Base-by-base conservation (phyloP, 2,797 vertebrate species). In the Coccyzus lansbergi region DNA sequence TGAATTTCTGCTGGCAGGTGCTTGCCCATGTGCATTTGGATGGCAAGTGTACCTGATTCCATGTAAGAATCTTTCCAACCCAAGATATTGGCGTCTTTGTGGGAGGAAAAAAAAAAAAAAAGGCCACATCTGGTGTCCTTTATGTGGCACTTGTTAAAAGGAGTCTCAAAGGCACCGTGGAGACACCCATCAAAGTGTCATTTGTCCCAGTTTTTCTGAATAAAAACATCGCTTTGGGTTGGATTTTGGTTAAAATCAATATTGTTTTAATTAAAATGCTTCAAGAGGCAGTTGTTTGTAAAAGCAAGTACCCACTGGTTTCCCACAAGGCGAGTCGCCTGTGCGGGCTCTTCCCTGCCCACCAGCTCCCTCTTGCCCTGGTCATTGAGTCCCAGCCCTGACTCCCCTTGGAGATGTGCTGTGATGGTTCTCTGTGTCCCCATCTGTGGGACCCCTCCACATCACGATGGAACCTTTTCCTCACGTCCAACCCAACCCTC, bases 181-280 rank as follows among this genome's bases (percentile, higher is more conserved):
- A 71, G 34, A 34, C 34, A 38, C 34, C 38, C 38, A 75, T 83
- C 48, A 56, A 53, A 79, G 31, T 36, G 55, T 21, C 22, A 3
- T 65, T 88, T 83, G 20, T 71, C 82, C 26, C 65, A 46, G 6
- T 29, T 90, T 44, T 64, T 59, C 67, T 53, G 72, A 60, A 55
- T 17, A n/a, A 59, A 91, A 93, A 44, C 51, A 74, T 40, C 15
- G 28, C 20, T 44, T 49, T 68, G 86, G 58, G 48, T 81, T 74
- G 80, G 69, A 25, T 86, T 83, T 83, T 55, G 36, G 38, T 79
- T 84, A 28, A 82, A 83, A 84, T 63, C 83, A 72, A 48, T 79
- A 76, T 59, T 94, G 77, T 89, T 95, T 91, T 87, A 91, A 93
- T 90, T 86, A 92, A 92, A 94, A 86, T 46, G 36, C 87, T 82